Base-by-base conservation (phyloP, 2,888 invertebrate genomes). In the Hermodice carunculata region DNA sequence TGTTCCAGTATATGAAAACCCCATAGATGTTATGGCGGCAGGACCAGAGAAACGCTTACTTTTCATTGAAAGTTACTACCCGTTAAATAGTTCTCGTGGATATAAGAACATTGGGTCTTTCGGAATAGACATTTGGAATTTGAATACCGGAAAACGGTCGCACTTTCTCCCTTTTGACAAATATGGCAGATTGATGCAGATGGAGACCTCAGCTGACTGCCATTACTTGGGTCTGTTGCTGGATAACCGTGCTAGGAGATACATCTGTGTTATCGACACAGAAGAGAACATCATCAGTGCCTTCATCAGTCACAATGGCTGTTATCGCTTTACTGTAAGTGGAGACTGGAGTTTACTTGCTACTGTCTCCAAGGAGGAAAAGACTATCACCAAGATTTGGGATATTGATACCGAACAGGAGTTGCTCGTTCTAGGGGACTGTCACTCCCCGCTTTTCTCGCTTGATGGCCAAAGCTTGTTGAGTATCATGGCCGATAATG, bases 31-130 rank as follows among this genome's bases (percentile, higher is more conserved):
- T 64, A 46, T 74, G 48, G 59, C 68, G 1, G 48, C 58, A 43
- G 63, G 59, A 11, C 63, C 64, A 29, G 29, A 24, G 2, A 34
- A 57, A 11, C 57, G 70, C 6, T 57, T 66, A 6, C 37, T 69
- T 40, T 71, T 67, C 37, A 61, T 74, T 24, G 74, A 73, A 60
- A 60, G 58, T 28, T 66, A 65, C 54, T 70, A 69, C 62, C 61
- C 61, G 54, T 67, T 59, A 17, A 73, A 73, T 57, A 74, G 69
- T 48, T 65, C 64, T 11, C 67, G 66, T 37, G 75, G 74, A 2
- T 78, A 77, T 61, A 76, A 78, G 56, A 76, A 66, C 60, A 69
- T 77, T 34, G 76, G 78, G 61, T 75, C 69, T 52, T 80, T 76
- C 59, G 77, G 78, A 3, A 66, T 80, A 14, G 78, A 79, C 48